Conservation (phyloP, 2,888 invertebrate species). For the Digitonthophagus gazella region DNA sequence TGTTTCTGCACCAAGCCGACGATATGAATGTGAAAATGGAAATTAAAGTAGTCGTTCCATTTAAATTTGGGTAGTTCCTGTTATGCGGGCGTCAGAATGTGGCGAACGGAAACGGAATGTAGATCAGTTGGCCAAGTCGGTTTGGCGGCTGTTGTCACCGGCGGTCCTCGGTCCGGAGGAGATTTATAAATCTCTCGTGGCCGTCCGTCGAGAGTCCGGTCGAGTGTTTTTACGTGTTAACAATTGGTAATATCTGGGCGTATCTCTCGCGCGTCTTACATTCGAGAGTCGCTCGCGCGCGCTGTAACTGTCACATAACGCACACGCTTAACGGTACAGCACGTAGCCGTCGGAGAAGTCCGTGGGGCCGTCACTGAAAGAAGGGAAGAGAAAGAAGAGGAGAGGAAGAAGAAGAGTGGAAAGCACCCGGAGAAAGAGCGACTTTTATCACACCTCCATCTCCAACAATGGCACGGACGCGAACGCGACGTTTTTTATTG, state of each 20-base stretch:
- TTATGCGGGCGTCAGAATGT: neutral
- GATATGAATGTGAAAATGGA: neutral
- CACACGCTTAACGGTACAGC: slow-evolving; percentile 34
- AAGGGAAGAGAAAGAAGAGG: neutral
- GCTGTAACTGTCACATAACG: slow-evolving; percentile 34
- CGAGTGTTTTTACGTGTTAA: slow-evolving; percentile 35
- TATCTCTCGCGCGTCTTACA: slow-evolving; percentile 9
- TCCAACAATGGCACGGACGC: slow-evolving; percentile 8
- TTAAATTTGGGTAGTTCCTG: neutral
- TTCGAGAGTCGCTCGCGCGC: slow-evolving; percentile 30
- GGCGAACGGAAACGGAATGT: slow-evolving; percentile 14
- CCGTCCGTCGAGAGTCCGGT: slow-evolving; percentile 10
- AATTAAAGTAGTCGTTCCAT: neutral
- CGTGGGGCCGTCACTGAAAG: too few species aligned
- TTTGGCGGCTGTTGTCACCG: slow-evolving; percentile 1
- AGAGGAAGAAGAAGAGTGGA: neutral
- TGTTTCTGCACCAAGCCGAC: too few species aligned
- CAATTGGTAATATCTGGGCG: slow-evolving; percentile 32
- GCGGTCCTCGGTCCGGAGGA: neutral
- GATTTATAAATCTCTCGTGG: slow-evolving; percentile 7
- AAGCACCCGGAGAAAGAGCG: slow-evolving; percentile 8
- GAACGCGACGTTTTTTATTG: slow-evolving; percentile 7
- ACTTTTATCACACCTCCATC: slow-evolving; percentile 24
- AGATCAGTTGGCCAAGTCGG: slow-evolving; percentile 23
- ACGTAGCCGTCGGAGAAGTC: slow-evolving; percentile 25